Evolutionary conservation across 2,113 vertebrate species (phyloP), one percentile per base, ranked within the genome.

Genomic region (Hippopotamus amphibius): DNA sequence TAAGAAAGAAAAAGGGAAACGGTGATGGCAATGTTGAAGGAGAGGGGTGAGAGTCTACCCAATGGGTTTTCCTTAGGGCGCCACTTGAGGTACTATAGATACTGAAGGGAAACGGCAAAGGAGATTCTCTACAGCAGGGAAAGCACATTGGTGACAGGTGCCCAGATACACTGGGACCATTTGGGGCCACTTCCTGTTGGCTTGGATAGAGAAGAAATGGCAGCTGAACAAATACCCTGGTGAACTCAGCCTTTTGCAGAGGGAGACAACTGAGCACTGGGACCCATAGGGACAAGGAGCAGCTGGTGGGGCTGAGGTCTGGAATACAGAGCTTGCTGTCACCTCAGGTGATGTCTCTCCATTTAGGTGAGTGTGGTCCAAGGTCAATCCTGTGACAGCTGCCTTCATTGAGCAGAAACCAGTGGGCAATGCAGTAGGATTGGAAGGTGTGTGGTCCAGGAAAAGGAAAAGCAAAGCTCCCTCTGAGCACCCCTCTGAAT

Each of bases 381-480:
- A 1, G 11, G n/a, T 12, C 26, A 26, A 0, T 46, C 74, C 48
- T 16, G 9, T 76, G 86, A 48, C 48, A 89, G 86, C 66, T 93
- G 81, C 55, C 50, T 89, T 96, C 61, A 53, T 0, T 92, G 89
- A 90, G 41, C n/a, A 86, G 61, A 94, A 93, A 41, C 46, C 7
- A 0, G 14, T 33, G 72, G 59, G 77, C 90, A 82, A 33, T 0
- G 1, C 30, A 21, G 22, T 50, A 2, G 43, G 37, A 61, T 4
- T 76, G 41, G 71, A 93, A 88, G 76, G 24, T 3, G 2, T 79
- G 48, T 50, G 65, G 80, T 68, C 48, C 48, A 82, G 71, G 16
- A 53, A 85, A 81, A 48, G 57, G 48, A 46, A 76, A 89, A 92
- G 53, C 55, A 71, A 59, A 55, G 61, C 46, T 94, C 95, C 88